These are phyloP conservation scores for Cololabis saira DNA, from an alignment of 2,113 vertebrate species.

Conservation along the genomic window DNA sequence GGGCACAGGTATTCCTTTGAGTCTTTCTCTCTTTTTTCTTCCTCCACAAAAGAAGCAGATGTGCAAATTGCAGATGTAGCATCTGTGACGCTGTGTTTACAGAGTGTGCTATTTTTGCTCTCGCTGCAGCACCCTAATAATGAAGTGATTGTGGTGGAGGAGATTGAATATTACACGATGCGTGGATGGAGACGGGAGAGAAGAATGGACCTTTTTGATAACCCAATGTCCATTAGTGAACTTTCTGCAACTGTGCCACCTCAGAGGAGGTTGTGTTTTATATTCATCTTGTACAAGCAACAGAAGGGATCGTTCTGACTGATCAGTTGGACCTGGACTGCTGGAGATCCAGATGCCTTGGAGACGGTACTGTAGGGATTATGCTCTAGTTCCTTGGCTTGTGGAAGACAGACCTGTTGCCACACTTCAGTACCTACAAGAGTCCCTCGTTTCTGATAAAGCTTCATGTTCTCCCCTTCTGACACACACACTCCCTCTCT, in stretches of 20 bases:
- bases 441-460: conserved; percentile 18
- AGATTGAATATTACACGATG: too few relatives aligned
- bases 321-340: conserved; percentile 7
- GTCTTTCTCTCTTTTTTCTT: too few relatives aligned
- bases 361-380: conserved; percentile 16
- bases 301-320: not conserved
- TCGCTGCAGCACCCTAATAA: not conserved
- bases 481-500: conserved; percentile 13
- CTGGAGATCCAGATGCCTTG: conserved; percentile 17
- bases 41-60: too few relatives aligned
- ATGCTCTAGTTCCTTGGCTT: not conserved
- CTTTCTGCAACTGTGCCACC: not conserved
- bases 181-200: too few relatives aligned
- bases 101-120: not conserved
- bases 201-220: too few relatives aligned
- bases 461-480: conserved; percentile 7
- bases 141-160: too few relatives aligned
- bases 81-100: not conserved
- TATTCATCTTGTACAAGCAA: not conserved
- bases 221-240: not conserved
- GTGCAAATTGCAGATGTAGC: not conserved
- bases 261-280: too few relatives aligned
- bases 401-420: conserved; percentile 34
- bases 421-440: conserved; percentile 8
- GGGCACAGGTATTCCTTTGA: too few relatives aligned